Evolutionary conservation across 2,888 invertebrate genomes (phyloP).

Genomic region (Pammene aurita): DNA sequence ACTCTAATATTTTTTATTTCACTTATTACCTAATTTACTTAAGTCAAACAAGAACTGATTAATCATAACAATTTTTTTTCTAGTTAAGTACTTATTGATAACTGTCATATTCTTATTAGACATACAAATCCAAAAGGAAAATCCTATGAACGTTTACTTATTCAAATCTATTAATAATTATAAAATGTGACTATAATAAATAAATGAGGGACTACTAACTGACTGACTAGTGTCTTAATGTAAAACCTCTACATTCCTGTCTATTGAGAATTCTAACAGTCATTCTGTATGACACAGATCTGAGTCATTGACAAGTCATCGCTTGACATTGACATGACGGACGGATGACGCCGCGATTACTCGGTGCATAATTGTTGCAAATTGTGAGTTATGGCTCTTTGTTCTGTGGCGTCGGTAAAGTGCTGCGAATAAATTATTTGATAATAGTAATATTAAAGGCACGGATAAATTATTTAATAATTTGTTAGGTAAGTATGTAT

Average conservation of each 20-base stretch:
- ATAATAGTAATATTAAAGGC: too few species aligned
- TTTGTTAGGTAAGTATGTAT: too few species aligned
- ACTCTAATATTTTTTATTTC: too few species aligned
- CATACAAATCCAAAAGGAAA: not conserved
- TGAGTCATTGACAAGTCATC: conserved; percentile 23
- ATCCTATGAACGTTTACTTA: not conserved
- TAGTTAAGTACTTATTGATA: not conserved
- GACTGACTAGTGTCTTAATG: not conserved
- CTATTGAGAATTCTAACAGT: not conserved
- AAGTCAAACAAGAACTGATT: too few species aligned
- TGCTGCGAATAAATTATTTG: not conserved
- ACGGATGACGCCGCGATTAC: conserved; percentile 14
- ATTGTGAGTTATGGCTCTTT: conserved; percentile 18
- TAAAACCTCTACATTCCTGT: conserved; percentile 12
- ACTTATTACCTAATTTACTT: too few species aligned
- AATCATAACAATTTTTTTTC: not conserved
- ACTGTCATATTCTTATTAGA: not conserved
- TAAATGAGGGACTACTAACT: too few species aligned
- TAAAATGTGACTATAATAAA: not conserved
- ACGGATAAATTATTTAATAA: too few species aligned
- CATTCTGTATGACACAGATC: conserved; percentile 23
- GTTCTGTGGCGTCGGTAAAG: not conserved
- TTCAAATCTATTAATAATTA: not conserved
- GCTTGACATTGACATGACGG: conserved; percentile 23
- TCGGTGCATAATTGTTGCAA: conserved; percentile 25